These are phyloP conservation scores for Mesoligia furuncula DNA, from an alignment of 2,888 invertebrate genomes.

Conservation along the genomic window DNA sequence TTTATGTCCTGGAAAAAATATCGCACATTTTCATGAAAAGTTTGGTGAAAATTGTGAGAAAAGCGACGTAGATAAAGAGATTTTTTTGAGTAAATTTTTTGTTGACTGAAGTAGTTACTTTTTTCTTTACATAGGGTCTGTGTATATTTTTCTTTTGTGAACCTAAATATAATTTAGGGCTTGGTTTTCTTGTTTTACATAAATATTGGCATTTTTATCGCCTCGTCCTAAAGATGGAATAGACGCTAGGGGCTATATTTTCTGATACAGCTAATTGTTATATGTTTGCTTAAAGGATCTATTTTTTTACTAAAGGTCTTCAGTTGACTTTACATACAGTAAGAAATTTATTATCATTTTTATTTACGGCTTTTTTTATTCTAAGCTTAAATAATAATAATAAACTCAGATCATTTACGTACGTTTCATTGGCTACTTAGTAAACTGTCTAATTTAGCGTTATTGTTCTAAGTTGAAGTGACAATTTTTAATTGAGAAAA, in stretches of 20 bases:
- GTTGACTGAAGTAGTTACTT: constrained; percentile 19
- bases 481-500: not conserved
- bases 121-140: constrained; percentile 7
- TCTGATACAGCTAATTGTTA: not conserved
- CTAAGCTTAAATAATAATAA: not conserved
- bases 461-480: not conserved
- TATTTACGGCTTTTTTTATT: not conserved
- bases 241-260: not conserved
- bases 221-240: not conserved
- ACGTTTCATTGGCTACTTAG: not conserved
- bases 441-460: not conserved
- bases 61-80: constrained; percentile 47
- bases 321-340: not conserved
- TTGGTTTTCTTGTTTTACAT: constrained; percentile 8
- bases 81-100: constrained; percentile 40
- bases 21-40: constrained; percentile 54
- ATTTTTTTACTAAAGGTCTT: not conserved
- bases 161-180: constrained; percentile 13
- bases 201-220: constrained; percentile 7
- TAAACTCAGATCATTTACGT: not conserved
- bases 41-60: constrained; percentile 49
- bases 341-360: not conserved
- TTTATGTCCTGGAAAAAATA: constrained; percentile 51
- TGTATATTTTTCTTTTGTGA: constrained; percentile 28
- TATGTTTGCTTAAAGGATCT: too few species aligned